Conservation (phyloP, 2,113 vertebrate genomes). For the Anoplopoma fimbria region DNA sequence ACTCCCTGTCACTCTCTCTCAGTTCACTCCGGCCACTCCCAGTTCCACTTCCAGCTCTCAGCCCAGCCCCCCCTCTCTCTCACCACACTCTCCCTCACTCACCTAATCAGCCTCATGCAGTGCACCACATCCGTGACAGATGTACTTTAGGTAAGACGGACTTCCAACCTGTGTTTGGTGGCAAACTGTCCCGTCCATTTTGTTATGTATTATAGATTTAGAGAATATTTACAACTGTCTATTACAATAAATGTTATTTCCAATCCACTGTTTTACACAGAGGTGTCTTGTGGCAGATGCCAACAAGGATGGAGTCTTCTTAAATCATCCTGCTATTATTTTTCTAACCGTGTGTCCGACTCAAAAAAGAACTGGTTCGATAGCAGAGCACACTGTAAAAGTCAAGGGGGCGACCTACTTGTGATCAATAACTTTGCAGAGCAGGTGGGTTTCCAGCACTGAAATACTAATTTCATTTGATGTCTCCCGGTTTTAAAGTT, state of each 20-base stretch:
- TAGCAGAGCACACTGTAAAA: constrained; percentile 69
- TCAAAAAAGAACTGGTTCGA: constrained; percentile 67
- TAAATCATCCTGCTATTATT: constrained; percentile 69
- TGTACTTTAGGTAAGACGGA: too few relatives aligned
- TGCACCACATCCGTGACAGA: too few relatives aligned
- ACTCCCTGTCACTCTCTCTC: too few relatives aligned
- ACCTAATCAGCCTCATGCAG: too few relatives aligned
- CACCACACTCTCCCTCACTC: too few relatives aligned
- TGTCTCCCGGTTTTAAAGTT: not conserved
- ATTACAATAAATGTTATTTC: not conserved
- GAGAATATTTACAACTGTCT: not conserved
- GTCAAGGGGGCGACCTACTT: constrained; percentile 64
- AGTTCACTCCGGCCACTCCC: too few relatives aligned
- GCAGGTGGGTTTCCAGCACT: constrained; percentile 64
- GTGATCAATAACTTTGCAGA: constrained; percentile 64
- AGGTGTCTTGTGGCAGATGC: constrained; percentile 68
- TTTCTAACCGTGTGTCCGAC: constrained; percentile 29
- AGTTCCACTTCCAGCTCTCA: too few relatives aligned
- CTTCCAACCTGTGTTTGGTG: not conserved
- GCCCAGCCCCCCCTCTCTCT: too few relatives aligned
- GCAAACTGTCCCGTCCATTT: not conserved
- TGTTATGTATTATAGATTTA: not conserved
- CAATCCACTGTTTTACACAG: constrained; percentile 56
- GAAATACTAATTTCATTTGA: not conserved
- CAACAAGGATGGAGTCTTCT: constrained; percentile 62